phyloP scores from a whole-genome alignment of 2,113 vertebrate genomes.

The Poeciliopsis turrubarensis region DNA sequence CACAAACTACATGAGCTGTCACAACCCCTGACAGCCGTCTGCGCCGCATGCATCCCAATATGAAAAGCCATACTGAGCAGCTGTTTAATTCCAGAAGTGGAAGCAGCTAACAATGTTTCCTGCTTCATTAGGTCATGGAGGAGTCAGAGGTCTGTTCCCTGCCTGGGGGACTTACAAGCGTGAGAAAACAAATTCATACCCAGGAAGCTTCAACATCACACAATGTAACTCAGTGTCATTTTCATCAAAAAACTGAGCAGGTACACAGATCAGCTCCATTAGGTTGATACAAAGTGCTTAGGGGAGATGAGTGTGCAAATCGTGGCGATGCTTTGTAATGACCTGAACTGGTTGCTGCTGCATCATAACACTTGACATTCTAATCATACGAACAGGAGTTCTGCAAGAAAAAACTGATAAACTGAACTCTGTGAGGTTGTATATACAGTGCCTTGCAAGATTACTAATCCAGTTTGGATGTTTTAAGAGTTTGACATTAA shows the following conservation, averaged over 20 bases:
- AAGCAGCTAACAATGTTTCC: conserved; percentile 72
- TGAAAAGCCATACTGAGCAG: conserved; percentile 42
- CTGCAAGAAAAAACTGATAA: conserved; percentile 31
- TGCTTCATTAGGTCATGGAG: conserved; percentile 85
- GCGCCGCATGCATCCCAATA: conserved; percentile 21
- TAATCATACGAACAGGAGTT: conserved; percentile 28
- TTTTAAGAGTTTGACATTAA: neutral
- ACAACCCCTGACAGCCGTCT: conserved; percentile 1
- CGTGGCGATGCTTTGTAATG: neutral
- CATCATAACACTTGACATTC: conserved; percentile 15
- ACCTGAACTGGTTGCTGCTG: conserved; percentile 13
- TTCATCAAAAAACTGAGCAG: conserved; percentile 85
- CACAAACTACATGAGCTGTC: conserved; percentile 7
- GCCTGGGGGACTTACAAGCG: conserved; percentile 89
- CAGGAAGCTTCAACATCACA: conserved; percentile 79
- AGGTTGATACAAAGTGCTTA: conserved; percentile 37
- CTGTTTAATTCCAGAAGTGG: conserved; percentile 56
- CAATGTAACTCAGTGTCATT: conserved; percentile 84
- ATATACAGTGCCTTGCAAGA: neutral
- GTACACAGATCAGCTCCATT: conserved; percentile 69
- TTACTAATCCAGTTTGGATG: neutral
- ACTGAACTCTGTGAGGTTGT: conserved; percentile 15
- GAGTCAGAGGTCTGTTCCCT: conserved; percentile 86
- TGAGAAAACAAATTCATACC: conserved; percentile 92
- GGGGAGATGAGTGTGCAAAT: conserved; percentile 12